Conservation (phyloP, 2,113 vertebrate species). For the Psettodes erumei region DNA sequence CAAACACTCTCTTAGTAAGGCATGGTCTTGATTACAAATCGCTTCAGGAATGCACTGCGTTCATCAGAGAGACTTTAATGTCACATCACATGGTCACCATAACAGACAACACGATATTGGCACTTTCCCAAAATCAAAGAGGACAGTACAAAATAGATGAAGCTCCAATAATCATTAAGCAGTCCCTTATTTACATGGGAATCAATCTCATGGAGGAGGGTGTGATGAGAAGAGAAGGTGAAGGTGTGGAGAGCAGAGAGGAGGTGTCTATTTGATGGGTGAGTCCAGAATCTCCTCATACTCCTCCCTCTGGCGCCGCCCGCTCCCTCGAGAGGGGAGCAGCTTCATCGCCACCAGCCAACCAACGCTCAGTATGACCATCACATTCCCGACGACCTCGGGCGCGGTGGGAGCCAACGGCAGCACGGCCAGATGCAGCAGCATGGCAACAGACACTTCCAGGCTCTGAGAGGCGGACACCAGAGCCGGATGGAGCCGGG, state of each 20-base stretch:
- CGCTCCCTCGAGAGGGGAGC: conserved; percentile 80
- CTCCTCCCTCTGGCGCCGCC: conserved; percentile 85
- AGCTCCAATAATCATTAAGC: conserved; percentile 66
- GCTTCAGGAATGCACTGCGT: conserved; percentile 28
- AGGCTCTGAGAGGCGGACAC: conserved; percentile 94
- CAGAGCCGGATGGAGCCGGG: conserved; percentile 92
- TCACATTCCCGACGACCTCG: conserved; percentile 87
- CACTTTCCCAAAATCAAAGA: conserved; percentile 70
- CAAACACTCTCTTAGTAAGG: neutral
- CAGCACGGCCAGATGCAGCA: conserved; percentile 88
- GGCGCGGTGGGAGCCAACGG: conserved; percentile 85
- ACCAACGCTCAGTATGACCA: conserved; percentile 87
- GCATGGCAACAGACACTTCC: conserved; percentile 90
- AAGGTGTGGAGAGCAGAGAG: conserved; percentile 4
- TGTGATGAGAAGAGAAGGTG: neutral
- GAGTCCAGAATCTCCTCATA: conserved; percentile 96
- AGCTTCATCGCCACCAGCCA: conserved; percentile 79
- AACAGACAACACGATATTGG: conserved; percentile 75
- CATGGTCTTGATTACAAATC: conserved; percentile 29
- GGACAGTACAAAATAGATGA: conserved; percentile 73
- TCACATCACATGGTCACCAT: conserved; percentile 71
- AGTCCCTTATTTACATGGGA: conserved; percentile 59
- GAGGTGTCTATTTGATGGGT: conserved; percentile 88
- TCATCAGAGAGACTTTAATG: conserved; percentile 74
- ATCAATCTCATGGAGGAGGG: conserved; percentile 14